phyloP scores from a whole-genome alignment of 1,140 invertebrate genomes.

The Drosophila kepulauana region DNA sequence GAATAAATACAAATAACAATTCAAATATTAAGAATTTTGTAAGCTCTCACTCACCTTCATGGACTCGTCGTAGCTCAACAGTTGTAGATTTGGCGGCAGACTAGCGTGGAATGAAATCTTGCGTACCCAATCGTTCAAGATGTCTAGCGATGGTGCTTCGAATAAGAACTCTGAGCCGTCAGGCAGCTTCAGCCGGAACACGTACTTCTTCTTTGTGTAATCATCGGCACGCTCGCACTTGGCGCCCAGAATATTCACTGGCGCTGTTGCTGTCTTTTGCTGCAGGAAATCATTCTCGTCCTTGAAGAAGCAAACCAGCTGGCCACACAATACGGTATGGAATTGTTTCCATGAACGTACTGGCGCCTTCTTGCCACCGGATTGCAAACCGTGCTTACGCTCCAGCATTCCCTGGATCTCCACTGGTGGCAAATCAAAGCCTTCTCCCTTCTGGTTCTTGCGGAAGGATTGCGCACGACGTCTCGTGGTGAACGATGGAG shows the following conservation, averaged over 20 bases:
- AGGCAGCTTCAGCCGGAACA: slow-evolving; percentile 93
- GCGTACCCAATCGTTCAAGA: slow-evolving; percentile 96
- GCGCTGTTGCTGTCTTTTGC: slow-evolving; percentile 94
- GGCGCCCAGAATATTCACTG: slow-evolving; percentile 94
- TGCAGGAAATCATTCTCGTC: slow-evolving; percentile 96
- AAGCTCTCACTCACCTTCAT: slow-evolving; percentile 68
- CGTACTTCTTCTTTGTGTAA: slow-evolving; percentile 98
- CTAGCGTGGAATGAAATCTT: slow-evolving; percentile 97
- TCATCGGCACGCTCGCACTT: slow-evolving; percentile 94
- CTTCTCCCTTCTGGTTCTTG: slow-evolving; percentile 90
- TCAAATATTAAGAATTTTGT: neutral
- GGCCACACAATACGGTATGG: slow-evolving; percentile 98
- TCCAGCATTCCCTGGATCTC: slow-evolving; percentile 96
- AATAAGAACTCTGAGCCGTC: slow-evolving; percentile 98
- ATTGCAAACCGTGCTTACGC: slow-evolving; percentile 97
- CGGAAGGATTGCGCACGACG: slow-evolving; percentile 95
- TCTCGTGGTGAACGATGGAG: slow-evolving; percentile 97
- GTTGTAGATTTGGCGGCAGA: slow-evolving; percentile 94
- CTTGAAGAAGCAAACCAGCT: slow-evolving; percentile 99
- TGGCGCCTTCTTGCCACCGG: slow-evolving; percentile 96
- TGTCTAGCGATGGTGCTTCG: slow-evolving; percentile 89
- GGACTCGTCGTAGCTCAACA: slow-evolving; percentile 92
- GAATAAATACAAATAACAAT: neutral
- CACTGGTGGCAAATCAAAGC: slow-evolving; percentile 93
- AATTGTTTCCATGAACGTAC: slow-evolving; percentile 98